phyloP scores from a whole-genome alignment of 2,888 invertebrate genomes.

The Erpobdella octoculata region DNA sequence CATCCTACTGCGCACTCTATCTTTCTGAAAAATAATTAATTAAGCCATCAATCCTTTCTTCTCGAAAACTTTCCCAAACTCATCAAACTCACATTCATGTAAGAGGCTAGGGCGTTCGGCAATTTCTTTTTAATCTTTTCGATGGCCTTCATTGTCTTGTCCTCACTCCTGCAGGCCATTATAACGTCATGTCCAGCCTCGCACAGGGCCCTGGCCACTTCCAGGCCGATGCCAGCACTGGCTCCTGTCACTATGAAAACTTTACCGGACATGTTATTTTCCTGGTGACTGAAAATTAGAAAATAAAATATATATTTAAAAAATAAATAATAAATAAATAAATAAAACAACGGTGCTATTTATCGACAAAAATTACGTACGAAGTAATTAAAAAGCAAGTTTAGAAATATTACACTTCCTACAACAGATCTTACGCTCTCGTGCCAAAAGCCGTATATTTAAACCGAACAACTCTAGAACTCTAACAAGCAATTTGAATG shows the following conservation, averaged over 20 bases:
- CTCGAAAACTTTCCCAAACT: no score
- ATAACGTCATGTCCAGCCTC: conserved; percentile 43
- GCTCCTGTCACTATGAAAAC: conserved; percentile 43
- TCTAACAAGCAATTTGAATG: no score
- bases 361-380: not conserved
- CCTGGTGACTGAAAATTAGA: not conserved
- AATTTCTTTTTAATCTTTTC: conserved; percentile 40
- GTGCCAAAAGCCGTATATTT: no score
- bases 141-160: conserved; percentile 40
- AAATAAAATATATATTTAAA: not conserved
- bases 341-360: not conserved
- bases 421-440: no score
- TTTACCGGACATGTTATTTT: conserved; percentile 39
- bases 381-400: no score
- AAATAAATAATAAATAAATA: not conserved
- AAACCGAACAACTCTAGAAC: no score
- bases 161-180: conserved; percentile 41
- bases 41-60: no score
- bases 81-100: conserved; percentile 41
- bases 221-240: conserved; percentile 42
- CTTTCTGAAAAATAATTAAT: no score
- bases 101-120: conserved; percentile 42
- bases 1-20: no score
- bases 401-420: no score
- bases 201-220: conserved; percentile 40